Percentiles rank a stretch among this genome's conserved stretches.
Evolutionary conservation across 2,797 vertebrate genomes (phyloP).

Genomic region (Falco novaeseelandiae): DNA sequence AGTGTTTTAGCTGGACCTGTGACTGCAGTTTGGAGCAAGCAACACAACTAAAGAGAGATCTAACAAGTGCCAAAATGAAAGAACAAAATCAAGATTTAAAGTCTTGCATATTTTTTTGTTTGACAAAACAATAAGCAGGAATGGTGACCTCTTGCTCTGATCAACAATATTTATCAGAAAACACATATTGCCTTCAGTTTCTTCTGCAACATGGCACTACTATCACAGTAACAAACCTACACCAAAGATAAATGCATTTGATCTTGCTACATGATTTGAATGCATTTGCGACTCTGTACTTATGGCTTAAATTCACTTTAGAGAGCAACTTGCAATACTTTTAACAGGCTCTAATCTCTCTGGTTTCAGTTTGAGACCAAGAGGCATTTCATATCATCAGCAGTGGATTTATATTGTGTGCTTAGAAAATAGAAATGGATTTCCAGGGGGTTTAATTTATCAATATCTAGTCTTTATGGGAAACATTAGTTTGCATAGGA

Average conservation of each 20-base stretch:
- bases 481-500: conserved; percentile 67
- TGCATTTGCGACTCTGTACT: neutral
- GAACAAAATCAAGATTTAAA: neutral
- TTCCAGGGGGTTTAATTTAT: conserved; percentile 49
- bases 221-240: neutral
- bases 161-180: neutral
- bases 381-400: conserved; percentile 43
- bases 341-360: conserved; percentile 51
- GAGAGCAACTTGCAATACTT: conserved; percentile 21
- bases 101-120: neutral
- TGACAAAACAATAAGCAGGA: neutral
- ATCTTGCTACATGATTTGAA: neutral
- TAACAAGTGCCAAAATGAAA: neutral
- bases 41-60: neutral
- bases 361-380: conserved; percentile 46
- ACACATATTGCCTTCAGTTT: neutral
- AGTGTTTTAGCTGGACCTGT: neutral
- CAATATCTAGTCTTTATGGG: conserved; percentile 54
- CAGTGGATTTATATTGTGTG: conserved; percentile 28
- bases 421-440: conserved; percentile 52
- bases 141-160: neutral
- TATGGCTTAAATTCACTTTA: neutral
- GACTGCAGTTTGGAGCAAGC: neutral
- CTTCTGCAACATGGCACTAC: neutral
- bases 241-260: neutral